Conservation (phyloP, 2,888 invertebrate genomes). For the Hirtodrosophila alboralis region DNA sequence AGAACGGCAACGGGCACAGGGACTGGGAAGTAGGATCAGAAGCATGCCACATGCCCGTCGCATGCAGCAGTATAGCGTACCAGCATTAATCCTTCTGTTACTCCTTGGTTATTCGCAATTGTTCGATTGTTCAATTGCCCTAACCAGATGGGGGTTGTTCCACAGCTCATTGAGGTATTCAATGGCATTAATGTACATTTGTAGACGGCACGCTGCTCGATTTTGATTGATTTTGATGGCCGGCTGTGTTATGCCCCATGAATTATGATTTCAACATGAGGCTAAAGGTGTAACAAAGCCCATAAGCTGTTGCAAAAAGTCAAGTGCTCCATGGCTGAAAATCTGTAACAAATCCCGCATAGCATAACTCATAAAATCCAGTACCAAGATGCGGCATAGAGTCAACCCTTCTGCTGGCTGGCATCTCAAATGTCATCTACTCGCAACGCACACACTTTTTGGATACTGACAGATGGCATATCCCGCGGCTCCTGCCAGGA, state of each 20-base stretch:
- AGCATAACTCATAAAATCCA: constrained; percentile 36
- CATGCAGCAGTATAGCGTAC: constrained; percentile 39
- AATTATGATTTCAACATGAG: constrained; percentile 65
- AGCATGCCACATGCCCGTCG: constrained; percentile 39
- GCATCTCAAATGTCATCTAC: constrained; percentile 8
- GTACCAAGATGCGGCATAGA: not conserved
- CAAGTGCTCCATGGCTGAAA: constrained; percentile 47
- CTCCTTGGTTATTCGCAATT: constrained; percentile 65
- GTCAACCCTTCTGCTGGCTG: constrained; percentile 29
- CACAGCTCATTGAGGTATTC: constrained; percentile 39
- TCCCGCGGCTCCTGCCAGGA: constrained; percentile 49
- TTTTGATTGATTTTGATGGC: constrained; percentile 65
- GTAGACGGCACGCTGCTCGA: constrained; percentile 50
- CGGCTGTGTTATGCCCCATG: constrained; percentile 40
- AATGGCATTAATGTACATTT: constrained; percentile 46
- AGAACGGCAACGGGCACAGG: constrained; percentile 6
- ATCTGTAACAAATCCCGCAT: constrained; percentile 37
- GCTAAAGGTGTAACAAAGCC: constrained; percentile 58
- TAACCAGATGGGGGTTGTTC: constrained; percentile 2
- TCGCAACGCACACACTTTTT: constrained; percentile 7
- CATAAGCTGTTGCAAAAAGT: constrained; percentile 58
- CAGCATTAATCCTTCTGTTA: constrained; percentile 80
- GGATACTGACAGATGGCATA: constrained; percentile 80
- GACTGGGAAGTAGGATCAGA: too few relatives aligned
- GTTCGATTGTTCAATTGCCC: constrained; percentile 71